These are phyloP conservation scores for Oasisia sp. DNA, from an alignment of 2,888 invertebrate genomes.

Conservation along the genomic window DNA sequence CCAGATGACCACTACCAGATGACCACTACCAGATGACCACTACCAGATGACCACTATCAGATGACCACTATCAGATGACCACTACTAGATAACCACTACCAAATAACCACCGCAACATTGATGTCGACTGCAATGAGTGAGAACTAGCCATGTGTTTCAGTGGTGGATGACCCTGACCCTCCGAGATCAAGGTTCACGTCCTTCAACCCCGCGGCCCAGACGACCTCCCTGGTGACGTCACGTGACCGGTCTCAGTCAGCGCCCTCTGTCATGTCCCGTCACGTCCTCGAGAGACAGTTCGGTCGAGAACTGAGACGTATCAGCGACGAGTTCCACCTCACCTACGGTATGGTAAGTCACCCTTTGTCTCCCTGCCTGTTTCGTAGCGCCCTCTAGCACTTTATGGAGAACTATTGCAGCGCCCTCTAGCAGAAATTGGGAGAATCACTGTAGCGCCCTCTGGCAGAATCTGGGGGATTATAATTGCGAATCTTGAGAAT, in stretches of 20 bases:
- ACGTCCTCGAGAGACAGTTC: slow-evolving; percentile 44
- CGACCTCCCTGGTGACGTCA: background rate
- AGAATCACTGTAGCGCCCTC: too few relatives aligned
- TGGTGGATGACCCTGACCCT: background rate
- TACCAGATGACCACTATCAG: background rate
- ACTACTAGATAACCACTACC: too few relatives aligned
- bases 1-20: too few relatives aligned
- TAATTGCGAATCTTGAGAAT: too few relatives aligned
- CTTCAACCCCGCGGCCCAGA: background rate
- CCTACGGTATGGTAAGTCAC: slow-evolving; percentile 17
- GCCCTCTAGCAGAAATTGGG: too few relatives aligned
- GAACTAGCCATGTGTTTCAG: background rate
- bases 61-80: background rate
- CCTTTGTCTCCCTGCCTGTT: background rate
- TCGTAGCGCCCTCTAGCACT: background rate
- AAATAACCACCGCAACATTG: too few relatives aligned
- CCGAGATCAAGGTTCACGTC: background rate
- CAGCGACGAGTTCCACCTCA: slow-evolving; percentile 52
- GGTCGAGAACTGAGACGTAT: slow-evolving; percentile 55
- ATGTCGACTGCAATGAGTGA: background rate
- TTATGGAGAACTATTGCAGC: background rate
- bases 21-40: too few relatives aligned
- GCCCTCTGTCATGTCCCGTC: slow-evolving; percentile 13
- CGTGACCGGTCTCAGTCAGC: slow-evolving; percentile 21
- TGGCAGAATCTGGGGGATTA: too few relatives aligned